These are phyloP conservation scores for Ptychoptera albimana DNA, from an alignment of 2,888 invertebrate species.

Conservation along the genomic window DNA sequence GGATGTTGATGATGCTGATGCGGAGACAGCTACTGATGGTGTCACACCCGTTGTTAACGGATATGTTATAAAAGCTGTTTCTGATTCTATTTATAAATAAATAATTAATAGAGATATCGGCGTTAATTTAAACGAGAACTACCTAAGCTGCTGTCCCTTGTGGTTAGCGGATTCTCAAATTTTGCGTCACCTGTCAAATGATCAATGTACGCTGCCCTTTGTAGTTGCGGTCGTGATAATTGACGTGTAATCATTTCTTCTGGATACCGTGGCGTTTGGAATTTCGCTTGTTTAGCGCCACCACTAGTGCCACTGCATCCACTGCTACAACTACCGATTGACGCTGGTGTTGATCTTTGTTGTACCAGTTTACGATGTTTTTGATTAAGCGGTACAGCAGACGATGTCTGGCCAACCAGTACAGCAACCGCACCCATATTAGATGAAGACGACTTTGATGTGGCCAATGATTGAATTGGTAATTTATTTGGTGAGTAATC, in stretches of 20 bases:
- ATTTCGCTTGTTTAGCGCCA: conserved; percentile 23
- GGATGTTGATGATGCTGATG: background rate
- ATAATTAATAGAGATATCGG: background rate
- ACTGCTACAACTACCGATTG: conserved; percentile 19
- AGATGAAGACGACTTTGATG: conserved; percentile 32
- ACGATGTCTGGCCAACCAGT: background rate
- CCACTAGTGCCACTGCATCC: background rate
- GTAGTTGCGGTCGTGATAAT: conserved; percentile 9
- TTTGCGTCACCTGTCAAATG: conserved; percentile 9
- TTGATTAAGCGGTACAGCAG: conserved; percentile 11
- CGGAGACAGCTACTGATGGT: background rate
- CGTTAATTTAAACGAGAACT: conserved; percentile 10
- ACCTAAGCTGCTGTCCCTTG: conserved; percentile 31
- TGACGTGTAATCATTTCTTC: conserved; percentile 21
- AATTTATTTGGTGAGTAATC: conserved; percentile 44
- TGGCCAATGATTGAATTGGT: conserved; percentile 31
- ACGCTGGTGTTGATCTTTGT: conserved; percentile 30
- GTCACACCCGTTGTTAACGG: conserved; percentile 14
- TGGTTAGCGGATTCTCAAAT: conserved; percentile 15
- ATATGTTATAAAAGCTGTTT: conserved; percentile 29
- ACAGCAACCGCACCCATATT: no score
- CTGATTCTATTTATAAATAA: conserved; percentile 26
- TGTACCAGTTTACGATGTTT: conserved; percentile 30
- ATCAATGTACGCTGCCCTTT: conserved; percentile 17
- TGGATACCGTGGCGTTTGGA: conserved; percentile 29